Percentiles rank a stretch among this genome's conserved stretches.
Conservation (phyloP, 1,140 invertebrate species). For the Lethrus apterus region DNA sequence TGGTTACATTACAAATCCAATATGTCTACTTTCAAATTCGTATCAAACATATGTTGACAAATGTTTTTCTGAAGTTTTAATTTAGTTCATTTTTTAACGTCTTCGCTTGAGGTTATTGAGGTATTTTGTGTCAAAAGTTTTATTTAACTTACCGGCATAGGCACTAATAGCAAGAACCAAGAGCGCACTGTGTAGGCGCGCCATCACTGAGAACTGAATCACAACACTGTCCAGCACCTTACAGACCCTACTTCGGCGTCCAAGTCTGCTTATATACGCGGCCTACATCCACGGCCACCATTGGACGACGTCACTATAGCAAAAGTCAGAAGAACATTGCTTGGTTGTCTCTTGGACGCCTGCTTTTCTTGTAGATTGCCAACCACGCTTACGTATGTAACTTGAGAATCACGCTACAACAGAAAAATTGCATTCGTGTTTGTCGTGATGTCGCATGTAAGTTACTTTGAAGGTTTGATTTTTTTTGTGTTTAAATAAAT, state of each 20-base stretch:
- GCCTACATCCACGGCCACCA: slow-evolving; percentile 38
- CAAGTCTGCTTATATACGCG: slow-evolving; percentile 39
- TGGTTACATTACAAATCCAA: too few relatives aligned
- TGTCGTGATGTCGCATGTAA: too few relatives aligned
- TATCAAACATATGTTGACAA: too few relatives aligned
- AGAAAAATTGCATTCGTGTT: too few relatives aligned
- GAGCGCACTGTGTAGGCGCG: slow-evolving; percentile 32
- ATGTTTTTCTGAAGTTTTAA: too few relatives aligned
- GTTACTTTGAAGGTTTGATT: too few relatives aligned
- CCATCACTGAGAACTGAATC: slow-evolving; percentile 35
- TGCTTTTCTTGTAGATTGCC: slow-evolving; percentile 20
- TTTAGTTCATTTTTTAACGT: too few relatives aligned
- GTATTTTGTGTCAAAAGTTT: too few relatives aligned
- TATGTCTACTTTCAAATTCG: too few relatives aligned
- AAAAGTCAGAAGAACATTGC: slow-evolving; percentile 25
- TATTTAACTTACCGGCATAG: slow-evolving; percentile 36
- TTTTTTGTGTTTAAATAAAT: too few relatives aligned
- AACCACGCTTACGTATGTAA: slow-evolving; percentile 6
- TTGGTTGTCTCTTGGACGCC: slow-evolving; percentile 13
- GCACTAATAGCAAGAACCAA: slow-evolving; percentile 28
- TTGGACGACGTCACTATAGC: slow-evolving; percentile 34
- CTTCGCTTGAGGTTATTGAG: too few relatives aligned
- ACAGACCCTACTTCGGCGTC: slow-evolving; percentile 33
- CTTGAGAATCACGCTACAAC: too few relatives aligned
- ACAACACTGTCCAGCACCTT: slow-evolving; percentile 31